Evolutionary conservation across 2,888 invertebrate genomes (phyloP), one percentile per base, ranked within the genome.

Genomic region (Abscondita cerata): DNA sequence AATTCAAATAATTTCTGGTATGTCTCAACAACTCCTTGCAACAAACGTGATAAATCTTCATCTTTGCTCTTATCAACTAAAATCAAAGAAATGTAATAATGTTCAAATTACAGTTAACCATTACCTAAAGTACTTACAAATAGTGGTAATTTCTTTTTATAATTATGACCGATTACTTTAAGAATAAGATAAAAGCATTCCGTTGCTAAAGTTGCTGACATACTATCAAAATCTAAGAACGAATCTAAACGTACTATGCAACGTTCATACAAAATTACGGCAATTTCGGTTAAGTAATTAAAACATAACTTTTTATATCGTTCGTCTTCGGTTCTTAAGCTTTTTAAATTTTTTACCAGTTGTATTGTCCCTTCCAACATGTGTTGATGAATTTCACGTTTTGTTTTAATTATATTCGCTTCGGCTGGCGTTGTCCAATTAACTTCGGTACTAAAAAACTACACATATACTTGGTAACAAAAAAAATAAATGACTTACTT

Each of bases 301-400:
- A 76, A 78, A 66, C 75, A 67, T 1, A 60, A 62, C 52, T 78
- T 77, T 34, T 72, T 72, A 46, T 71, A 71, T 9, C 73, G 68
- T 6, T 72, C 64, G 44, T 79, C 78, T 8, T 75, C 59, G 4
- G 71, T 70, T 70, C 78, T 81, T n/a, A 75, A 67, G 0, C 70
- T 66, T 65, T 82, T 81, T 0, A 83, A 63, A 50, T 68, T 74
- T 25, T 80, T 78, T 5, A 84, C 65, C 15, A 83, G 68, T 64
- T 80, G 75, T 12, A 81, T 68, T 0, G 82, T 81, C 1, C 77
- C 77, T 57, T 83, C 81, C 60, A 88, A 68, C n/a, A 83, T 79
- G 76, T 86, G 88, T 18, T 81, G 80, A 74, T 87, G 87, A 70
- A 89, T 83, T 40, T 86, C 85, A 0, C 81, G 77, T 0, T 84